A percentile compares a stretch with the other conserved stretches of the same genome.
Evolutionary conservation across 2,797 vertebrate genomes (phyloP).

Genomic region (Pteronotus mesoamericanus): DNA sequence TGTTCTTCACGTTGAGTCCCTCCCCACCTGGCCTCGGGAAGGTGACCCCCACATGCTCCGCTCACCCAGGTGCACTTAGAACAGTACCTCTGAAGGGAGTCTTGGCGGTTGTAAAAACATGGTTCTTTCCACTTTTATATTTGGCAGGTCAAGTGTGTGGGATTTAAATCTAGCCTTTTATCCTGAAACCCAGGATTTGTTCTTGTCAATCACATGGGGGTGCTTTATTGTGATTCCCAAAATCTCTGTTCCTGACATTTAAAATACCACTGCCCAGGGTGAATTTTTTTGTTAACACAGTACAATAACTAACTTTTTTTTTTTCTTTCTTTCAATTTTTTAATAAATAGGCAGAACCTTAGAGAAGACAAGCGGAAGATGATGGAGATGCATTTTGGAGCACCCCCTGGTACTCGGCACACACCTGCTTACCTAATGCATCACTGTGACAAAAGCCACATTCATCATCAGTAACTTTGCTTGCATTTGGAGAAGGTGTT

Average conservation of each 20-base stretch:
- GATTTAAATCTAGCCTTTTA: background rate
- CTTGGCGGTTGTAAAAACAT: background rate
- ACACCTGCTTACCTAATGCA: conserved; percentile 76
- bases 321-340: background rate
- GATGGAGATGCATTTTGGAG: conserved; percentile 72
- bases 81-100: background rate
- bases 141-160: background rate
- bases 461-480: conserved; percentile 73
- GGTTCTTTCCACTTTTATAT: background rate
- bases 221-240: background rate
- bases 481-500: conserved; percentile 69
- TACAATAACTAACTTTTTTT: background rate
- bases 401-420: conserved; percentile 72
- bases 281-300: background rate
- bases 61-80: background rate
- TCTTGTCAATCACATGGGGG: background rate
- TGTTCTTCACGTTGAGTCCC: background rate
- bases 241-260: background rate
- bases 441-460: conserved; percentile 81
- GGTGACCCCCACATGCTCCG: background rate
- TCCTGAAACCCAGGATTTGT: background rate
- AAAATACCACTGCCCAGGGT: background rate
- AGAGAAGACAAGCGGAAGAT: conserved; percentile 45
- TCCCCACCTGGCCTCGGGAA: background rate
- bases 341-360: conserved; percentile 72